Percentiles rank a stretch among this genome's conserved stretches.
These are phyloP conservation scores for Amphipyra berbera DNA, from an alignment of 2,888 invertebrate species.

Conservation along the genomic window DNA sequence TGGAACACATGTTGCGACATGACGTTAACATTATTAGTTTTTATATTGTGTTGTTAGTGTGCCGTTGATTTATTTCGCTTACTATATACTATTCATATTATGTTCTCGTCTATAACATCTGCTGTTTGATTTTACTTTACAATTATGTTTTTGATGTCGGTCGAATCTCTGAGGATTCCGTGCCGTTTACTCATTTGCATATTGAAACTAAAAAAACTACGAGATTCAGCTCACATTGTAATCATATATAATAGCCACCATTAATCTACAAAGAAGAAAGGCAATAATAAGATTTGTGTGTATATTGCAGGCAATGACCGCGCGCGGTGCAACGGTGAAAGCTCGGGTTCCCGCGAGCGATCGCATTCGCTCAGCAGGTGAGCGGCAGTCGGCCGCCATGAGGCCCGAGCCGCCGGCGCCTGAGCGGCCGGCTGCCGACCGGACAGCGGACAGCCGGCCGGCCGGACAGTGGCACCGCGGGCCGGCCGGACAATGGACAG, in stretches of 20 bases:
- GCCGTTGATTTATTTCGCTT: constrained; percentile 62
- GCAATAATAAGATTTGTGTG: background rate
- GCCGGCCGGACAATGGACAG: constrained; percentile 53
- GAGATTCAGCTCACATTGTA: constrained; percentile 28
- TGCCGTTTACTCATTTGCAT: constrained; percentile 10
- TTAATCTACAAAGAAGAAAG: background rate
- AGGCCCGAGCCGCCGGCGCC: constrained; percentile 46
- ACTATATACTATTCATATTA: constrained; percentile 34
- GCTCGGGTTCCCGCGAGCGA: constrained; percentile 80
- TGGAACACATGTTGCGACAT: constrained; percentile 80
- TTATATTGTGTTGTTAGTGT: constrained; percentile 74
- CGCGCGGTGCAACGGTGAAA: constrained; percentile 78
- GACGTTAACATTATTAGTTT: constrained; percentile 67
- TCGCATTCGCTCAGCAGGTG: constrained; percentile 93
- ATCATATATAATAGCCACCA: constrained; percentile 23
- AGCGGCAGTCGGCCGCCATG: constrained; percentile 78
- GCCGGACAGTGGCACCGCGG: too few relatives aligned
- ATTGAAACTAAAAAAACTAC: constrained; percentile 15
- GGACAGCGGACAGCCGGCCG: constrained; percentile 28
- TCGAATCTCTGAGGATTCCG: constrained; percentile 25
- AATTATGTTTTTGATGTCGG: constrained; percentile 18
- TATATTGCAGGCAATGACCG: constrained; percentile 84
- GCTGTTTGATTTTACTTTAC: constrained; percentile 51
- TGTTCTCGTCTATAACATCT: constrained; percentile 51
- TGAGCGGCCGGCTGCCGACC: constrained; percentile 51